Conservation (phyloP, 2,797 vertebrate species). For the Coccyzus lansbergi region DNA sequence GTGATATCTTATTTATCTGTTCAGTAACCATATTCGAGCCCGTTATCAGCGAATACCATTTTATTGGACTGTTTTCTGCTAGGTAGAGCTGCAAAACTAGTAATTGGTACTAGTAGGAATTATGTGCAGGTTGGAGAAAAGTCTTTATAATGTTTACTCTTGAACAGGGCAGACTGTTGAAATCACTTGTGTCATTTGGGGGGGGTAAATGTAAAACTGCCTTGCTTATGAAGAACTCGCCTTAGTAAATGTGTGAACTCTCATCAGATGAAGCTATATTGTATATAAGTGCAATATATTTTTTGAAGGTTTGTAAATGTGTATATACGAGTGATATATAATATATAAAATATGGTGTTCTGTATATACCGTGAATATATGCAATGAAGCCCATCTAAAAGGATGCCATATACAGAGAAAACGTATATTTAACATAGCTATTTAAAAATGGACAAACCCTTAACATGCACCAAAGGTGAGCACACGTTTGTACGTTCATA, state of each 20-base stretch:
- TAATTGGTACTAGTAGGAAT: not conserved
- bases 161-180: slow-evolving; percentile 38
- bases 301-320: slow-evolving; percentile 83
- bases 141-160: slow-evolving; percentile 60
- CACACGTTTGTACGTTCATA: not conserved
- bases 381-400: slow-evolving; percentile 49
- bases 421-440: slow-evolving; percentile 48
- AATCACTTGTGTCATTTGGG: slow-evolving; percentile 40
- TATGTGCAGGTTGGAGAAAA: slow-evolving; percentile 45
- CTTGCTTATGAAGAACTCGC: slow-evolving; percentile 74
- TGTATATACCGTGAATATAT: slow-evolving; percentile 63
- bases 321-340: slow-evolving; percentile 78
- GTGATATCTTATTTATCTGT: slow-evolving; percentile 38
- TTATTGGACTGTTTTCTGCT: slow-evolving; percentile 44
- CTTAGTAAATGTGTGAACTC: slow-evolving; percentile 61
- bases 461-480: slow-evolving; percentile 24
- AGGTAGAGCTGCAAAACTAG: slow-evolving; percentile 22
- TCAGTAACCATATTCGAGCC: slow-evolving; percentile 33
- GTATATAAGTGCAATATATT: slow-evolving; percentile 82
- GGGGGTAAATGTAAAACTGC: slow-evolving; percentile 43
- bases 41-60: not conserved
- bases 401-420: slow-evolving; percentile 38
- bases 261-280: slow-evolving; percentile 69
- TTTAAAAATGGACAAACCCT: slow-evolving; percentile 46
- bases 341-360: slow-evolving; percentile 70